Evolutionary conservation across 2,113 vertebrate genomes (phyloP), one percentile per base, ranked within the genome.

Genomic region (Sander vitreus): DNA sequence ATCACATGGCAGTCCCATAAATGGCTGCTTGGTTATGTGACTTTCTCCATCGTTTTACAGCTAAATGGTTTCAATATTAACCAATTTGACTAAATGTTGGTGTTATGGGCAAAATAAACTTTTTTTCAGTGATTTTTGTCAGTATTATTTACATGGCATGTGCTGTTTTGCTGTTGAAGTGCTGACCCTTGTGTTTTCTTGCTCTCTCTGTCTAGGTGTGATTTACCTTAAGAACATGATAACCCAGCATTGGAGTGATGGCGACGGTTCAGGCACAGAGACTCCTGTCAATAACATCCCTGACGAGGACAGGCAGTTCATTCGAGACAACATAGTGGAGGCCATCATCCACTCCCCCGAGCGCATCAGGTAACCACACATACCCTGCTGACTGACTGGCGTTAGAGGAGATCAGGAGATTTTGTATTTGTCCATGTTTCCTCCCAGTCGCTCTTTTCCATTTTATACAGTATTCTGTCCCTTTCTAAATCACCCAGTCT

Each of bases 171-270:
- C 14, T 64, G 14, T 68, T 51, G 16, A 64, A 62, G 12, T 7
- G 3, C 62, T 83, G 36, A 76, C 11, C 4, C 23, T 11, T 73
- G n/a, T 66, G 6, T 45, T 65, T 1, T 66, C 16, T 67, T 66
- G 6, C 36, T 65, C 1, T 66, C 16, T 67, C 3, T 77, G 2
- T 80, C 18, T 64, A 99, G 98, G 97, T 91, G 98, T 99, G 94
- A 99, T 99, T 93, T 99, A 99, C 95, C 96, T 99, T 91, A 99
- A 99, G 94, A 99, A 99, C 93, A 99, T 98, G 97, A 96, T 99
- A 93, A 99, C 97, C 55, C 98, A 99, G 87, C 98, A 98, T 92
- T 99, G 98, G 98, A 97, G 96, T 18, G 97, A 98, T 93, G 97
- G 97, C 47, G 98, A 99, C 67, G 93, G 93, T 84, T 91, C 95